phyloP scores from a whole-genome alignment of 2,113 vertebrate genomes.

The Corapipo altera region DNA sequence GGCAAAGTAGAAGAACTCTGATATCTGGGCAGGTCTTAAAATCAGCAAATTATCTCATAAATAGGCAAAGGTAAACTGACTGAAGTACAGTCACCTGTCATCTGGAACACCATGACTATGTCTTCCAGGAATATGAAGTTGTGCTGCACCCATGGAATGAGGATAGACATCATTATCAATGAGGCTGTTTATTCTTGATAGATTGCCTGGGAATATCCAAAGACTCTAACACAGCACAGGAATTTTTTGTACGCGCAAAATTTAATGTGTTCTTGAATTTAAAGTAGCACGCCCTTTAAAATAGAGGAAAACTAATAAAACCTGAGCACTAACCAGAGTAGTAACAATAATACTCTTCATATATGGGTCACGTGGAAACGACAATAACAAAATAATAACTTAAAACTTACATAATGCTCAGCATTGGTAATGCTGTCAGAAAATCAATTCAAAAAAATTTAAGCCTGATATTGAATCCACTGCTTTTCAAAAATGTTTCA shows the following conservation, averaged over 20 bases:
- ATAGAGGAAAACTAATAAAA: neutral
- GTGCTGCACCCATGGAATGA: fast-evolving
- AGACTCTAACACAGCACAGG: fast-evolving
- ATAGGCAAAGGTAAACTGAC: neutral
- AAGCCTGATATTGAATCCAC: neutral
- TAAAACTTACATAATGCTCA: neutral
- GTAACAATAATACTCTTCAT: neutral
- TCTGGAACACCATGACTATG: neutral
- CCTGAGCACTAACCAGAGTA: neutral
- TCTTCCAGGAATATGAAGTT: neutral
- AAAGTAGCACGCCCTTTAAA: neutral
- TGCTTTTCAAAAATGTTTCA: neutral
- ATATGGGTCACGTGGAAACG: neutral
- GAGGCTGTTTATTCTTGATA: neutral
- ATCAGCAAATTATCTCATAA: neutral
- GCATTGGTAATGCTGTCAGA: neutral
- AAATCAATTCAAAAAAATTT: constrained; percentile 7
- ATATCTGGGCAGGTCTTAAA: neutral
- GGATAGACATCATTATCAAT: neutral
- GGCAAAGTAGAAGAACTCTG: neutral
- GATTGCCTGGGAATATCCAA: neutral
- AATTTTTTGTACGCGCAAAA: neutral
- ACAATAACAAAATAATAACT: neutral
- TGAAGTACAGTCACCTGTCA: neutral
- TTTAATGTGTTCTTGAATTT: neutral